Evolutionary conservation across 1,140 invertebrate species (phyloP), one percentile per base, ranked within the genome.

Genomic region (Galleria mellonella): DNA sequence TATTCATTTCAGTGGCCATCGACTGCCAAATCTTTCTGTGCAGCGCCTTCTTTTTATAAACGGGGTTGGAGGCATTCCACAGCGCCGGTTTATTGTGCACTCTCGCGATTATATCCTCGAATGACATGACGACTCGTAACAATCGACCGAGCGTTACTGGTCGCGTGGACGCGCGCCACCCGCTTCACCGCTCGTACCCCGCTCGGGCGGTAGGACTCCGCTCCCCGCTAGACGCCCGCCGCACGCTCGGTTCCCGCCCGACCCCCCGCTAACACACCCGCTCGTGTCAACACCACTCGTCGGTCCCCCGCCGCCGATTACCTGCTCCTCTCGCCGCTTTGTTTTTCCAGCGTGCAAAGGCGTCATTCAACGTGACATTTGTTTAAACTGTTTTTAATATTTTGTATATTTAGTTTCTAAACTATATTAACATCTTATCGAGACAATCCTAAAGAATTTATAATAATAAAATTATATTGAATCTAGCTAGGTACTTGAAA

Each of bases 11-110:
- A 5, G n/a, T 35, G 7, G 59, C 30, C 11, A 62, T 54, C 7
- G 46, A 10, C 38, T 37, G 42, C 59, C 59, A 62, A 3, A 43
- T 49, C 9, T 31, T 40, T 11, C 8, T 28, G 10, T 31, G 45
- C 2, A 50, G 32, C 2, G 38, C 8, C 8, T 47, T 44, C 15
- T 50, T 40, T 10, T 37, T 53, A 48, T 52, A 55, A 32, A 36
- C 47, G 30, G 46, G 45, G 28, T 53, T 41, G 8, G 54, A 12
- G 5, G 41, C 11, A 4, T 42, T 17, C 59, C 59, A 62, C 36
- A 62, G 38, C 43, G 46, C 51, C 6, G 59, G 51, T 15, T 43
- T 38, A 0, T 23, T 11, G 28, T 53, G 52, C 12, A 62, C 58
- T 56, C 48, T 9, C 10, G 27, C 35, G 9, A 60, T 49, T 15